A percentile compares a stretch with the other conserved stretches of the same genome.
Evolutionary conservation across 92 coral and sea anemone genomes (phyloP).

Genomic region (Blastomussa wellsi): DNA sequence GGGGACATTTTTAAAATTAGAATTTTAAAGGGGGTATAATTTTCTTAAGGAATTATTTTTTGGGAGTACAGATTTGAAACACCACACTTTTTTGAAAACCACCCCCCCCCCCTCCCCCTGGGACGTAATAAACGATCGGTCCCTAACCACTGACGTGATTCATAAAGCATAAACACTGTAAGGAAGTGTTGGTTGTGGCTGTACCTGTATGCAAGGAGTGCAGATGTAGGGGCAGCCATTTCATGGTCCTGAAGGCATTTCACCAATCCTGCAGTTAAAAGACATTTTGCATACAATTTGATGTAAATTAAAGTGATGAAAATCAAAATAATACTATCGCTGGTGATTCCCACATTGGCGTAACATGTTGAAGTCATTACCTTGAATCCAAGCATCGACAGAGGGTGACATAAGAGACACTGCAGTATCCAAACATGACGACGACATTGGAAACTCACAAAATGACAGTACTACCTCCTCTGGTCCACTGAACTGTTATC

Average conservation of each 20-base stretch:
- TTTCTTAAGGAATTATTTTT: no score
- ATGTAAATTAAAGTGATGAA: not conserved
- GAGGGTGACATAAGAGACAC: slow-evolving; percentile 22
- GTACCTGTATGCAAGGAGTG: slow-evolving; percentile 27
- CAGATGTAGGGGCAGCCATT: slow-evolving; percentile 14
- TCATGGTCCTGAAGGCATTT: not conserved
- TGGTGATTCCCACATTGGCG: not conserved
- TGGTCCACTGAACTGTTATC: slow-evolving; percentile 9
- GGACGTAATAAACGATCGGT: no score
- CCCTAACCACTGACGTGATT: not conserved
- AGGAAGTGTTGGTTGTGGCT: no score
- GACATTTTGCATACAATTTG: not conserved
- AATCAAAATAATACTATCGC: not conserved
- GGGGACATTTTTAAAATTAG: no score
- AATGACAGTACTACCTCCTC: not conserved
- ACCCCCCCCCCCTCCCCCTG: no score
- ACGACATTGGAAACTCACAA: slow-evolving; percentile 24
- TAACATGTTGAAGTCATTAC: not conserved
- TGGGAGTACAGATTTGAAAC: no score
- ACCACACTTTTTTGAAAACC: no score
- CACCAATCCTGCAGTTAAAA: slow-evolving; percentile 3
- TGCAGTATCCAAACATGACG: slow-evolving; percentile 27
- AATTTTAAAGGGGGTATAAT: no score
- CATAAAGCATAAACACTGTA: not conserved
- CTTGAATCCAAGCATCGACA: slow-evolving; percentile 22